phyloP scores from a whole-genome alignment of 2,797 vertebrate species.

The Silurus aristotelis region DNA sequence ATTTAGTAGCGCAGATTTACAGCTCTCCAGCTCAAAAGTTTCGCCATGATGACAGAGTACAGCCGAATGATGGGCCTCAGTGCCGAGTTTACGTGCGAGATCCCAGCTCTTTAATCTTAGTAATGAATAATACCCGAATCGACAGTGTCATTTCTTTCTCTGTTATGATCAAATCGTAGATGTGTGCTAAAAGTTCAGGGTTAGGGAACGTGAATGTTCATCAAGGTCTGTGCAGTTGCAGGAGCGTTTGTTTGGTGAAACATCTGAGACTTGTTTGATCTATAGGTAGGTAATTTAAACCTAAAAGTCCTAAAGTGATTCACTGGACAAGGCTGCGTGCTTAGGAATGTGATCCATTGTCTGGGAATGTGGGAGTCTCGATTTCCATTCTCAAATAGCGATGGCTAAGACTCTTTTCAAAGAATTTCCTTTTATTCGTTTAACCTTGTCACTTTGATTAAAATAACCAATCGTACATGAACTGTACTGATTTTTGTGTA shows the following conservation, averaged over 20 bases:
- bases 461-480: neutral
- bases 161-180: neutral
- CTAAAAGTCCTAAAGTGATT: conserved; percentile 57
- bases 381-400: conserved; percentile 66
- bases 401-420: conserved; percentile 57
- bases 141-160: neutral
- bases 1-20: conserved; percentile 37
- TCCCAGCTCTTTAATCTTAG: conserved; percentile 16
- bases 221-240: conserved; percentile 3
- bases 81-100: conserved; percentile 9
- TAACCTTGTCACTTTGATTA: neutral
- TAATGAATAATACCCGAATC: conserved; percentile 14
- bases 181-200: neutral
- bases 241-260: conserved; percentile 12
- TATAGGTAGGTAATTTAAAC: conserved; percentile 42
- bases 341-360: conserved; percentile 77
- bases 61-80: conserved; percentile 18
- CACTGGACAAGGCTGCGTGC: conserved; percentile 68
- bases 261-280: conserved; percentile 36
- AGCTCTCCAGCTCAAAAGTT: conserved; percentile 4
- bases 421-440: neutral
- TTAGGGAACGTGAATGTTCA: neutral
- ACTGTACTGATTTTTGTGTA: neutral
- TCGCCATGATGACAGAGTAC: conserved; percentile 29
- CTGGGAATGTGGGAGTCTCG: conserved; percentile 78